phyloP scores from a whole-genome alignment of 1,140 invertebrate genomes.

The Drosophila micromelanica region DNA sequence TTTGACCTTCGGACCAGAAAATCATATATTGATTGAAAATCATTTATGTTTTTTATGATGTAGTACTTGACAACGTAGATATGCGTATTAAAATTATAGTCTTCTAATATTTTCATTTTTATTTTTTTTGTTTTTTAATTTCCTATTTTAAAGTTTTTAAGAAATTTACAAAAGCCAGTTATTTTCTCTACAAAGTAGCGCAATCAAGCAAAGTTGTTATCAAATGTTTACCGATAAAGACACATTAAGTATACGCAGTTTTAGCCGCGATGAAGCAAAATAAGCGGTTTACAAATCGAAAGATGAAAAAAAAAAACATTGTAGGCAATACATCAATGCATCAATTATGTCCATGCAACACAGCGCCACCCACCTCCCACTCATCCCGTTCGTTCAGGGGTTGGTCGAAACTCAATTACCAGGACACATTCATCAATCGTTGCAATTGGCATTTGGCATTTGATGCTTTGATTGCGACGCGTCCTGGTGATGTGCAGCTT shows the following conservation, averaged over 20 bases:
- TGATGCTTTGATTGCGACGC: not conserved
- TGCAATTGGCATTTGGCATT: constrained; percentile 8
- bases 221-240: not conserved
- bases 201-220: constrained; percentile 1
- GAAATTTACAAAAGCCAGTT: no score
- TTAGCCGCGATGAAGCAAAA: not conserved
- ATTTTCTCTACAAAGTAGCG: not conserved
- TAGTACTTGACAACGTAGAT: no score
- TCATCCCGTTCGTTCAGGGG: not conserved
- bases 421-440: constrained; percentile 43
- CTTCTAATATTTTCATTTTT: no score
- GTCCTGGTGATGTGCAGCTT: constrained; percentile 8
- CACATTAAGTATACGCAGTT: constrained; percentile 27
- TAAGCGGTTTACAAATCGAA: constrained; percentile 11
- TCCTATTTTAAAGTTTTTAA: no score
- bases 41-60: no score
- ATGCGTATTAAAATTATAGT: no score
- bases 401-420: constrained; percentile 37
- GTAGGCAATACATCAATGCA: constrained; percentile 21
- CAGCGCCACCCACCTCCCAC: not conserved
- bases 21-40: no score
- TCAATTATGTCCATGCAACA: constrained; percentile 19
- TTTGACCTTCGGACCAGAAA: no score
- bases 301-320: constrained; percentile 2
- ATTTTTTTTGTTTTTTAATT: no score